Base-by-base conservation (phyloP, 2,113 vertebrate species). In the Microtus richardsoni region DNA sequence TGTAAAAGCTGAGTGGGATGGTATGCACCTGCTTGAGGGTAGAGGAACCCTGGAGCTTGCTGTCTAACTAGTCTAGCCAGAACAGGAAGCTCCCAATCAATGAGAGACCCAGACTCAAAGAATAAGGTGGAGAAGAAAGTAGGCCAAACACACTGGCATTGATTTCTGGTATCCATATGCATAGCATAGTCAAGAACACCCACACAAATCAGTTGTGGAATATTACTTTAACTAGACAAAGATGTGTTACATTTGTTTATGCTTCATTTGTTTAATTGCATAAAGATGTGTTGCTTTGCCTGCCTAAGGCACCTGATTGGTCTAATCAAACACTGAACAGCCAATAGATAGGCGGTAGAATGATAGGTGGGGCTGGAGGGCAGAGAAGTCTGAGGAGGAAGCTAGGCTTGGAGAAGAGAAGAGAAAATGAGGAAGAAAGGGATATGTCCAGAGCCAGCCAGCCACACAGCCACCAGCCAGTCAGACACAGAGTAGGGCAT, bases 391-490 rank as follows among this genome's bases (percentile, higher is more conserved):
- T 14, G 70, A n/a, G 66, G 66, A 68, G 68, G 33, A n/a, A n/a
- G 6, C 16, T 70, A n/a, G 33, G 68, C 68, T 39, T 71, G 16
- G 17, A 71, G 17, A 1, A 71, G 36, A n/a, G 68, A 71, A 71
- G 36, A 71, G 33, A n/a, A n/a, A 71, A n/a, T 1, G 16, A n/a
- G 68, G 7, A 71, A n/a, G 9, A 71, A 8, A 71, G 1, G 70
- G 36, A 71, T 0, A 39, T 0, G 7, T 7, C 36, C 9, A 19
- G 36, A 19, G 70, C 17, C 1, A 71, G 70, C 7, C 14, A 36
- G 68, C 33, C 33, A 68, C 14, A 7, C 28, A 66, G 64, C 64
- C 64, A 33, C 64, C 64, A 68, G 64, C 28, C 64, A 71, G 17
- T 1, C 70, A 71, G 70, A 21, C 70, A 71, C 7, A 9, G 70